Conservation (phyloP, 2,888 invertebrate species). For the Cephonodes hylas region DNA sequence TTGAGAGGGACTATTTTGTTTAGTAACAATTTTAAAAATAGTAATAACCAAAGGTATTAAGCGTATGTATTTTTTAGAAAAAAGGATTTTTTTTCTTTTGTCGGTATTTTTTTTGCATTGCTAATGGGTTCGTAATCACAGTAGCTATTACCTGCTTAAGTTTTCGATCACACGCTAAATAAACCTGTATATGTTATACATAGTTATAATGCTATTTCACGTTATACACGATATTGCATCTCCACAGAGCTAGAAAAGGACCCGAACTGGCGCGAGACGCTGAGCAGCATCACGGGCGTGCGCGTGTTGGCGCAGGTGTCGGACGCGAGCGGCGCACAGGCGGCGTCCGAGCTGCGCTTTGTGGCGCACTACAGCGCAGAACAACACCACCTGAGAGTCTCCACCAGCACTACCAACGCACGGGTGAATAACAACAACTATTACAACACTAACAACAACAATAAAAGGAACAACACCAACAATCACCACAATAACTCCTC, state of each 20-base stretch:
- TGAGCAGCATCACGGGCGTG: conserved; percentile 85
- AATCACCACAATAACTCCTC: conserved; percentile 23
- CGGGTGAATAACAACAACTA: conserved; percentile 74
- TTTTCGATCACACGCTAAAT: too few relatives aligned
- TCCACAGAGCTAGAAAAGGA: conserved; percentile 79
- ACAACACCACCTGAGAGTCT: conserved; percentile 91
- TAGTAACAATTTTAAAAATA: too few relatives aligned
- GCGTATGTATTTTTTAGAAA: too few relatives aligned
- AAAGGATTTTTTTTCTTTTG: too few relatives aligned
- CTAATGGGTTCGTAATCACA: too few relatives aligned
- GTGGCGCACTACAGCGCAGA: conserved; percentile 90
- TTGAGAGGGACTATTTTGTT: too few relatives aligned
- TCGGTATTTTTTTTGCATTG: too few relatives aligned
- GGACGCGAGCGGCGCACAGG: conserved; percentile 85
- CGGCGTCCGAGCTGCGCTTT: conserved; percentile 85
- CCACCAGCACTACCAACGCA: conserved; percentile 91
- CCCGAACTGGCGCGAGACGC: conserved; percentile 80
- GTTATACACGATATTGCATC: too few relatives aligned
- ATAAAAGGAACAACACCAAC: conserved; percentile 39
- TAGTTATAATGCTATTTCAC: too few relatives aligned
- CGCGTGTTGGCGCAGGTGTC: conserved; percentile 85
- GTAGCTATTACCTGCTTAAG: too few relatives aligned
- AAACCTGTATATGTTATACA: too few relatives aligned
- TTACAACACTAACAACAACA: background rate
- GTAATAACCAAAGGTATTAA: too few relatives aligned